Evolutionary conservation across 2,888 invertebrate species (phyloP).

Genomic region (Drosophila meridiana): DNA sequence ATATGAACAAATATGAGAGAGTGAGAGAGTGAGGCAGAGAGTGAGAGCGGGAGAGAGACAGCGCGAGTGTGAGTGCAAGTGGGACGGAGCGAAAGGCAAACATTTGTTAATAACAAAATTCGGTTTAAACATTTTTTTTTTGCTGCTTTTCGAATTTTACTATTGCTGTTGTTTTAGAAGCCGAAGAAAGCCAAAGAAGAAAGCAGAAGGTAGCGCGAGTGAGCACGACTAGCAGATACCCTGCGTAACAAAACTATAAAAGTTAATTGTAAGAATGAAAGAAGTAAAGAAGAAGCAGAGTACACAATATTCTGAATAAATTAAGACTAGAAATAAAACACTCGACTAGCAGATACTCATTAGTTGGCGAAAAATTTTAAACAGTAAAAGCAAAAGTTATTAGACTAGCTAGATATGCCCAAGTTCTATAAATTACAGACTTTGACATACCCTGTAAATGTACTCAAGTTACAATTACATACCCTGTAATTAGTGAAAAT

Average conservation of each 20-base stretch:
- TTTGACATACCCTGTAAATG: neutral
- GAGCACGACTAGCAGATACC: slow-evolving; percentile 4
- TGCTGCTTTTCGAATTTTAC: slow-evolving; percentile 14
- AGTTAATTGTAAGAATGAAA: neutral
- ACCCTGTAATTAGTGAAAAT: neutral
- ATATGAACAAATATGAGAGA: slow-evolving; percentile 41
- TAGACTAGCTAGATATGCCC: neutral
- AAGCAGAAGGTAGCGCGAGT: slow-evolving; percentile 5
- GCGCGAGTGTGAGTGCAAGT: slow-evolving; percentile 1
- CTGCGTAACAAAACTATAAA: neutral
- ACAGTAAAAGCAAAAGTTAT: neutral
- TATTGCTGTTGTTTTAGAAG: slow-evolving; percentile 28
- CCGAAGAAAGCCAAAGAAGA: slow-evolving; percentile 30
- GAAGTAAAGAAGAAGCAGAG: neutral
- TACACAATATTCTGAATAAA: neutral
- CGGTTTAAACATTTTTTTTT: slow-evolving; percentile 29
- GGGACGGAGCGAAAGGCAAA: slow-evolving; percentile 27
- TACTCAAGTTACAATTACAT: neutral
- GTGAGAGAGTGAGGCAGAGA: neutral
- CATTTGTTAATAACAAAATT: slow-evolving; percentile 39
- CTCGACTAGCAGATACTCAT: neutral
- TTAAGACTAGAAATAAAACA: neutral
- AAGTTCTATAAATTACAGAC: neutral
- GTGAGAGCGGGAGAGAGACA: neutral
- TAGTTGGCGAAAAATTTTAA: neutral